phyloP scores from a whole-genome alignment of 2,888 invertebrate genomes.

The Magallana nippona region DNA sequence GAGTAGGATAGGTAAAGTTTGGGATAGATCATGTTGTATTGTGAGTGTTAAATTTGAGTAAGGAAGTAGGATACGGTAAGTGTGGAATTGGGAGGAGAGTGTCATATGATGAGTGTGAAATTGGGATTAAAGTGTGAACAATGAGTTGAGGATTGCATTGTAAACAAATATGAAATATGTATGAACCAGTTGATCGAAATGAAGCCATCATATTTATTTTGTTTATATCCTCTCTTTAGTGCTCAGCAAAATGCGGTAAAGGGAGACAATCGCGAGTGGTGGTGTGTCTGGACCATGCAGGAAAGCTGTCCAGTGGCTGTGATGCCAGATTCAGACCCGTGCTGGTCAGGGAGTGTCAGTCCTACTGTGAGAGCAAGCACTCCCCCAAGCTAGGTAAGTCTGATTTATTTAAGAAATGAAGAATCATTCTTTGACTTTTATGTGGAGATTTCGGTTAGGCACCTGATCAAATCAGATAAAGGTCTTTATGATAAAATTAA shows the following conservation, averaged over 20 bases:
- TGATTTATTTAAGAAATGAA: too few species aligned
- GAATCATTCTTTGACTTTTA: too few species aligned
- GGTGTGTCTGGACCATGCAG: slow-evolving; percentile 70
- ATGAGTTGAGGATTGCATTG: too few species aligned
- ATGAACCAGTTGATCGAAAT: background rate
- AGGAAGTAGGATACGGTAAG: slow-evolving; percentile 72
- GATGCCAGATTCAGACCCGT: slow-evolving; percentile 61
- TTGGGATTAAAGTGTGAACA: too few species aligned
- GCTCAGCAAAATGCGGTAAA: slow-evolving; percentile 72
- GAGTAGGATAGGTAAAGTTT: too few species aligned
- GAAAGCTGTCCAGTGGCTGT: slow-evolving; percentile 67
- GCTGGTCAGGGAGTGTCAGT: slow-evolving; percentile 67
- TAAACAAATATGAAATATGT: background rate
- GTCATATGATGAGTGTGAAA: too few species aligned
- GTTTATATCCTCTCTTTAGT: slow-evolving; percentile 61
- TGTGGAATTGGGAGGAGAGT: background rate
- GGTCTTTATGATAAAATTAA: too few species aligned
- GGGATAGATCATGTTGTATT: too few species aligned
- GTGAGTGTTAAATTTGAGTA: slow-evolving; percentile 25
- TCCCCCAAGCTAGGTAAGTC: slow-evolving; percentile 36
- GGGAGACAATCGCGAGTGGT: slow-evolving; percentile 72
- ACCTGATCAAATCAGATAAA: too few species aligned
- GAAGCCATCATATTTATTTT: background rate
- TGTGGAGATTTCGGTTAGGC: too few species aligned
- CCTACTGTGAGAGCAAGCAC: slow-evolving; percentile 63